phyloP scores from a whole-genome alignment of 1,140 invertebrate genomes.

The Anoplolepis gracilipes region DNA sequence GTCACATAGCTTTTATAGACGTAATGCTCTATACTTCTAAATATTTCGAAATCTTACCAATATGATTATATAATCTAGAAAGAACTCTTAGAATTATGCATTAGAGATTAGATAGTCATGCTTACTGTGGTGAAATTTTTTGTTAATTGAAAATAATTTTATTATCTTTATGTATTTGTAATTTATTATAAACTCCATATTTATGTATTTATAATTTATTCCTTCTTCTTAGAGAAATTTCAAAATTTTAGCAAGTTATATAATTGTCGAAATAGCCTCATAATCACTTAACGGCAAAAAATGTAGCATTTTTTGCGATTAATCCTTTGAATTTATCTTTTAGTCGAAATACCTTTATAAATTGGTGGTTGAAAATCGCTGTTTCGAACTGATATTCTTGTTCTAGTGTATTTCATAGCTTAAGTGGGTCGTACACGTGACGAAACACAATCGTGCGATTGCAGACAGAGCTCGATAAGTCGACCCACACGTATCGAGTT shows the following conservation, averaged over 20 bases:
- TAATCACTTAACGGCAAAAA: slow-evolving; percentile 8
- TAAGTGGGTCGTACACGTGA: slow-evolving; percentile 65
- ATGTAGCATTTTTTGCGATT: not conserved
- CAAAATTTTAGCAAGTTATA: slow-evolving; percentile 11
- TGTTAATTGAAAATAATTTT: no score
- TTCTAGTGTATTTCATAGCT: slow-evolving; percentile 34
- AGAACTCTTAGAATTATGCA: no score
- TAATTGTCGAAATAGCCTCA: slow-evolving; percentile 1
- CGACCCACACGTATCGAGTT: slow-evolving; percentile 39
- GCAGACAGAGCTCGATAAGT: slow-evolving; percentile 26
- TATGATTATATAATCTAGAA: no score
- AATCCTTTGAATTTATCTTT: not conserved
- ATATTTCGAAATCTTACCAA: no score
- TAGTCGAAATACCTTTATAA: not conserved
- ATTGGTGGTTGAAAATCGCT: slow-evolving; percentile 6
- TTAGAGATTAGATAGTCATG: no score
- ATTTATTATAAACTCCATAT: not conserved
- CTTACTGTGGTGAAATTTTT: no score
- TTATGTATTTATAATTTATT: not conserved
- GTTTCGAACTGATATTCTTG: slow-evolving; percentile 31
- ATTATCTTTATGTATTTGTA: no score
- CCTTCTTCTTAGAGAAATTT: not conserved
- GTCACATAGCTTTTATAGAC: no score
- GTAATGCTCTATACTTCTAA: no score
- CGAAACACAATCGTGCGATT: slow-evolving; percentile 62